phyloP scores from a whole-genome alignment of 2,888 invertebrate species.

The Habroteleia sp. region DNA sequence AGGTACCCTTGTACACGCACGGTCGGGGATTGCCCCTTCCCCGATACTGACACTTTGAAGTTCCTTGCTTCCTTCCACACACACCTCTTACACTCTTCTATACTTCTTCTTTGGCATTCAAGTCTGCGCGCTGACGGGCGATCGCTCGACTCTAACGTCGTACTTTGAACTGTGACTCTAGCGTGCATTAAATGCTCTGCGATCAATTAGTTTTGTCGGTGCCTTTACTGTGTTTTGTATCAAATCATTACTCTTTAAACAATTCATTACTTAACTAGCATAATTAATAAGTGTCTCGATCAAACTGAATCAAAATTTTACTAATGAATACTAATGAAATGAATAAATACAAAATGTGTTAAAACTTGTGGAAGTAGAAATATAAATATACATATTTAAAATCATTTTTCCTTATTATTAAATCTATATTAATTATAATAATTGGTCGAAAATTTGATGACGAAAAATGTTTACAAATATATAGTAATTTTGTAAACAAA shows the following conservation, averaged over 20 bases:
- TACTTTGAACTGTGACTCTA: slow-evolving; percentile 47
- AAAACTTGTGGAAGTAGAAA: too few relatives aligned
- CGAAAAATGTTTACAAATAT: too few relatives aligned
- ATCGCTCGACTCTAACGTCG: slow-evolving; percentile 51
- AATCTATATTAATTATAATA: too few relatives aligned
- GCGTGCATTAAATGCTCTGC: slow-evolving; percentile 51
- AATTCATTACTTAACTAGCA: slow-evolving; percentile 20
- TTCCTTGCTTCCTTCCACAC: slow-evolving; percentile 63
- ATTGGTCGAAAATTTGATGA: too few relatives aligned
- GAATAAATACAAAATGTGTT: too few relatives aligned
- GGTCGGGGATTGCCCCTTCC: slow-evolving; percentile 68
- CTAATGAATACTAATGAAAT: too few relatives aligned
- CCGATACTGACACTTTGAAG: slow-evolving; percentile 68
- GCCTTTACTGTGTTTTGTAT: slow-evolving; percentile 23
- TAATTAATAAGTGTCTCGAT: too few relatives aligned
- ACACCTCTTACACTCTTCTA: slow-evolving; percentile 59
- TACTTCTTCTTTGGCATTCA: slow-evolving; percentile 59
- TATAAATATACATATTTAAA: too few relatives aligned
- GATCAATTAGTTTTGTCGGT: slow-evolving; percentile 52
- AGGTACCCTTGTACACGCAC: slow-evolving; percentile 67
- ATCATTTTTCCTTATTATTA: too few relatives aligned
- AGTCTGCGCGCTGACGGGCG: slow-evolving; percentile 54
- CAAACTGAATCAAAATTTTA: too few relatives aligned
- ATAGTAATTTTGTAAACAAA: too few relatives aligned
- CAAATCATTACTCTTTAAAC: slow-evolving; percentile 16